Conservation (phyloP, 2,888 invertebrate genomes). For the Cephonodes hylas region DNA sequence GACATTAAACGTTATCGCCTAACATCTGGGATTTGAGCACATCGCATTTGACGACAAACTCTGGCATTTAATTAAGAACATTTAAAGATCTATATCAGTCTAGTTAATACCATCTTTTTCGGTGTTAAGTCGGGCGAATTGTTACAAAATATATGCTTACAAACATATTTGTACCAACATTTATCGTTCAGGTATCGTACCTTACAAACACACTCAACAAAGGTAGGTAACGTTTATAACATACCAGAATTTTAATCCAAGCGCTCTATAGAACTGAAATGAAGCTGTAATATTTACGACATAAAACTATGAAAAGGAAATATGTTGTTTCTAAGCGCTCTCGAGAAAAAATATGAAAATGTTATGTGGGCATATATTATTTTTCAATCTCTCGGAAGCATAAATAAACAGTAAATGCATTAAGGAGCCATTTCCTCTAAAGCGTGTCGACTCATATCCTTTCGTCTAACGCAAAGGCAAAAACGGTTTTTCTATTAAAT, state of each 20-base stretch:
- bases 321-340: background rate
- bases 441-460: slow-evolving; percentile 1
- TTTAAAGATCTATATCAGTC: too few relatives aligned
- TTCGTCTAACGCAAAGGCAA: background rate
- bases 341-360: background rate
- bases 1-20: background rate
- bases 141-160: too few relatives aligned
- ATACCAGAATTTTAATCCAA: too few relatives aligned
- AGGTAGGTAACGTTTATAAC: too few relatives aligned
- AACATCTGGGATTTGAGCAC: background rate
- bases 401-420: slow-evolving; percentile 3
- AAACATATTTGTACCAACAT: too few relatives aligned
- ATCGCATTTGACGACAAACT: background rate
- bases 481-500: slow-evolving; percentile 9
- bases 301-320: background rate
- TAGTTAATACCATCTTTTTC: too few relatives aligned
- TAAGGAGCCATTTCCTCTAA: slow-evolving; percentile 6
- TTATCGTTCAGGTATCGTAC: too few relatives aligned
- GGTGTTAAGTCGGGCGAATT: too few relatives aligned
- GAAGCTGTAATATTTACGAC: too few relatives aligned
- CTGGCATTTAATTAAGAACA: background rate
- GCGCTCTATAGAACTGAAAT: too few relatives aligned
- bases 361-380: background rate
- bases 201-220: too few relatives aligned
- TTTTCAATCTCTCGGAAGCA: background rate